phyloP scores from a whole-genome alignment of 2,888 invertebrate species.

The Gymnosoma rotundatum region DNA sequence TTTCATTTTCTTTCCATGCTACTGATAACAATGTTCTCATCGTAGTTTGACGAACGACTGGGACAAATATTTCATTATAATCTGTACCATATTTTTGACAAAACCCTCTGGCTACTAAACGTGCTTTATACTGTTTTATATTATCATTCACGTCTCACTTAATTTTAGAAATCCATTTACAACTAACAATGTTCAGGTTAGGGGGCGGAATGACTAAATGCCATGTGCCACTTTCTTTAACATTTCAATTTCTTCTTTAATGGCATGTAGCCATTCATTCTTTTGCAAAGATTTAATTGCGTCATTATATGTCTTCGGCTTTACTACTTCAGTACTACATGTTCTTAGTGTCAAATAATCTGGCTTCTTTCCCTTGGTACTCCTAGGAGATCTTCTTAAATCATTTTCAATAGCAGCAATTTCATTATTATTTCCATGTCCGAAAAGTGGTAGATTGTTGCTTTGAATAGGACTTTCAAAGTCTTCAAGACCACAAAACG shows the following conservation, averaged over 20 bases:
- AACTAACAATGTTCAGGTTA: constrained; percentile 7
- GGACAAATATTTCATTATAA: too few species aligned
- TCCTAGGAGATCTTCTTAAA: constrained; percentile 8
- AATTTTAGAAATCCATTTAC: neutral
- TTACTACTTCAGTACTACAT: neutral
- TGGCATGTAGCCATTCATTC: neutral
- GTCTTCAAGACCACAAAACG: neutral
- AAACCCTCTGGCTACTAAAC: constrained; percentile 15
- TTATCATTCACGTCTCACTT: constrained; percentile 11
- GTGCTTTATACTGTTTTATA: constrained; percentile 5
- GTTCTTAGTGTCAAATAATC: neutral
- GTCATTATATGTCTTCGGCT: constrained; percentile 5
- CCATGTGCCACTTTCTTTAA: constrained; percentile 11
- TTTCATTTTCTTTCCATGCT: too few species aligned
- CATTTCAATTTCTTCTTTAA: neutral
- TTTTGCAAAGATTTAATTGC: neutral
- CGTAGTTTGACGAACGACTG: too few species aligned
- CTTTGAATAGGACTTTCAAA: neutral
- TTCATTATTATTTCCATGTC: neutral
- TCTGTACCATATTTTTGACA: neutral
- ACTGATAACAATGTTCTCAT: too few species aligned
- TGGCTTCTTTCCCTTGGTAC: constrained; percentile 13
- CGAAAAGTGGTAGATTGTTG: too few species aligned
- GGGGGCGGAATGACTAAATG: neutral
- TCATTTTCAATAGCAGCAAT: neutral